Evolutionary conservation across 2,888 invertebrate genomes (phyloP).

Genomic region (Habrosyne pyritoides): DNA sequence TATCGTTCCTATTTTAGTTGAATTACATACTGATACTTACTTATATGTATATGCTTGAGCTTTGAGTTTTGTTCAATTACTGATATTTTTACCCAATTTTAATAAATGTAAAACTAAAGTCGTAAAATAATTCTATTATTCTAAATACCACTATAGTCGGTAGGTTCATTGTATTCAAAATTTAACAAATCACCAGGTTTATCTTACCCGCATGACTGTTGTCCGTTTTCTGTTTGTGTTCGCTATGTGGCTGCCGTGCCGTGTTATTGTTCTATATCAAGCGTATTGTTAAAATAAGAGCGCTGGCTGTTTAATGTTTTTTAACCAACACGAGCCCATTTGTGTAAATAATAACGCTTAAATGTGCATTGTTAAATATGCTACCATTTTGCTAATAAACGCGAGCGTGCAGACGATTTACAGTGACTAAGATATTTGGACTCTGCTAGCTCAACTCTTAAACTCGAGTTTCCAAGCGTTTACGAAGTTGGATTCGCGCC

Average conservation of each 20-base stretch:
- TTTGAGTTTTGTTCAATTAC: no score
- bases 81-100: no score
- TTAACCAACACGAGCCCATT: conserved; percentile 19
- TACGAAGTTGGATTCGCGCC: conserved; percentile 26
- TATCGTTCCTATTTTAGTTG: no score
- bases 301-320: conserved; percentile 30
- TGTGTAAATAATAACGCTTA: conserved; percentile 21
- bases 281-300: conserved; percentile 19
- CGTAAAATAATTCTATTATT: neutral
- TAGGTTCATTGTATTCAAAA: conserved; percentile 16
- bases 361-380: conserved; percentile 8
- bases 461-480: conserved; percentile 27
- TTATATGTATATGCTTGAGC: no score
- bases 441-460: neutral
- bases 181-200: conserved; percentile 33
- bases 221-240: conserved; percentile 29
- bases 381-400: neutral
- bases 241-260: conserved; percentile 22
- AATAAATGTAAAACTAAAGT: no score
- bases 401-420: neutral
- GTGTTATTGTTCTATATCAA: conserved; percentile 25
- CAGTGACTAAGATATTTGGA: conserved; percentile 10
- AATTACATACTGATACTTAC: no score
- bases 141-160: neutral
- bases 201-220: conserved; percentile 38